Conservation (phyloP, 2,888 invertebrate species). For the Heliconius charithonia region DNA sequence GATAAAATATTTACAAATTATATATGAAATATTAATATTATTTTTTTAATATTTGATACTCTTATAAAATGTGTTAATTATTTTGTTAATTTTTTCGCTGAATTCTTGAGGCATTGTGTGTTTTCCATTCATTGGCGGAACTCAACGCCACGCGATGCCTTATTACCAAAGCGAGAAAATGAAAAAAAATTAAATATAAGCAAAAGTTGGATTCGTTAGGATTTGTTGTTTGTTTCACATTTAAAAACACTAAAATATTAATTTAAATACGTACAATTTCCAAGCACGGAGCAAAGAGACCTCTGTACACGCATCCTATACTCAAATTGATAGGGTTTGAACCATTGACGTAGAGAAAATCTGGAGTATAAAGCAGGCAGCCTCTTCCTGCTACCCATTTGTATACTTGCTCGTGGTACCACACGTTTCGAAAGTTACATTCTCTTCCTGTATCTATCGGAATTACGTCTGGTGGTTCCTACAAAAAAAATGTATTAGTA, state of each 20-base stretch:
- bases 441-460: slow-evolving; percentile 59
- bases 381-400: slow-evolving; percentile 77
- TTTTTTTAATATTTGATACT: no score
- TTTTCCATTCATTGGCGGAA: no score
- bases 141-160: no score
- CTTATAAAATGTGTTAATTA: no score
- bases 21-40: no score
- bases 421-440: slow-evolving; percentile 72
- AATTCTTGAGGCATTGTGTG: no score
- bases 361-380: slow-evolving; percentile 72
- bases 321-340: slow-evolving; percentile 65
- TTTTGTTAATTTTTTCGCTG: no score
- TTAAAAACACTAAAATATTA: background rate
- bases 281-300: slow-evolving; percentile 70
- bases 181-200: no score
- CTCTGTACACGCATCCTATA: slow-evolving; percentile 67
- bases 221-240: background rate
- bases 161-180: no score
- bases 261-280: slow-evolving; percentile 67
- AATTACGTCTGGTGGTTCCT: slow-evolving; percentile 67
- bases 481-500: slow-evolving; percentile 38
- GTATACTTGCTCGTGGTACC: slow-evolving; percentile 74
- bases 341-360: slow-evolving; percentile 68
- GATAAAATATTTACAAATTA: no score
- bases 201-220: no score